Conservation (phyloP, 2,113 vertebrate species). For the Barnardius zonarius region DNA sequence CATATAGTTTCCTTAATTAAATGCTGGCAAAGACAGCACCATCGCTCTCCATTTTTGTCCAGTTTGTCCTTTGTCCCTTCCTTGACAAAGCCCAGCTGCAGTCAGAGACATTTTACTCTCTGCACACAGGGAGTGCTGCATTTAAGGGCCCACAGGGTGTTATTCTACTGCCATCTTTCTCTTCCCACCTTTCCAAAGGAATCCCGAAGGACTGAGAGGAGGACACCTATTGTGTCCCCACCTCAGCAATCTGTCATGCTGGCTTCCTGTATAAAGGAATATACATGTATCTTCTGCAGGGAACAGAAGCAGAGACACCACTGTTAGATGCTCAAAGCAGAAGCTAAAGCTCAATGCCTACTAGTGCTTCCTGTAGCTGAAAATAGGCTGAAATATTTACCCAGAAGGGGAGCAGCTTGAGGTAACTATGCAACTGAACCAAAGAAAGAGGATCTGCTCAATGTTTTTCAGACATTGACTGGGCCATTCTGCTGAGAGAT, state of each 20-base stretch:
- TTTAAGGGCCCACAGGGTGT: background rate
- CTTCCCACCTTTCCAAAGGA: background rate
- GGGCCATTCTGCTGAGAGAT: background rate
- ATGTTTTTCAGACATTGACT: background rate
- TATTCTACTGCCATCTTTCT: background rate
- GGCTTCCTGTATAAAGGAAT: background rate
- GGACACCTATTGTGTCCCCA: background rate
- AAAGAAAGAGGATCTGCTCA: background rate
- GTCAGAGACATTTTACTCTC: background rate
- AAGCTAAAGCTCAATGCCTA: background rate
- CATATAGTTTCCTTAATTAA: background rate
- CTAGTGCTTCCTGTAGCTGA: background rate
- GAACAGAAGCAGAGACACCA: background rate
- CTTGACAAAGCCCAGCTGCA: background rate
- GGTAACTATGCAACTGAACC: background rate
- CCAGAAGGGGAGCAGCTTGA: background rate
- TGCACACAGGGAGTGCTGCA: background rate
- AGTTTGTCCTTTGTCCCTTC: background rate
- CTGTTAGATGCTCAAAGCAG: background rate
- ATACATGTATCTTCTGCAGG: background rate
- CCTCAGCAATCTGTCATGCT: background rate
- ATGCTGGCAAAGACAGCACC: background rate
- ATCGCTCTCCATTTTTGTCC: background rate
- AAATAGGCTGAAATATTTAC: background rate
- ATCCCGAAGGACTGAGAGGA: background rate